Evolutionary conservation across 2,113 vertebrate species (phyloP).

Genomic region (Callorhinus ursinus): DNA sequence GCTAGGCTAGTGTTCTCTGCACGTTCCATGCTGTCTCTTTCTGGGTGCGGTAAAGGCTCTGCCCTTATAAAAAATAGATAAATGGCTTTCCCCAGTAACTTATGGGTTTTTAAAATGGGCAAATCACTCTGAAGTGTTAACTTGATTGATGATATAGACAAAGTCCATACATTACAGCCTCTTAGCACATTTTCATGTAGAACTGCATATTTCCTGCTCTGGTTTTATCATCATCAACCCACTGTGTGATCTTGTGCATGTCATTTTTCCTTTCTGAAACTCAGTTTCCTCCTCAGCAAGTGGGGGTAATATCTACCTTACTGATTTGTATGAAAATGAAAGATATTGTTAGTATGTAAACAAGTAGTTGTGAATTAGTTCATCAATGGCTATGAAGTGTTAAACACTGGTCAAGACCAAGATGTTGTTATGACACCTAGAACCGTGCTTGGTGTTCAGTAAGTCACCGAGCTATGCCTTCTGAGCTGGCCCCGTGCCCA

Average conservation of each 20-base stretch:
- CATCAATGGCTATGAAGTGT: neutral
- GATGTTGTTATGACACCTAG: neutral
- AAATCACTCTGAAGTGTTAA: neutral
- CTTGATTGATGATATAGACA: neutral
- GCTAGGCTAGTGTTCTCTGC: neutral
- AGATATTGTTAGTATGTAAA: neutral
- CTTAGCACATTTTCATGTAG: neutral
- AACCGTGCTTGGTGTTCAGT: neutral
- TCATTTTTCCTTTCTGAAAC: neutral
- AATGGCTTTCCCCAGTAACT: neutral
- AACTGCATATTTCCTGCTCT: neutral
- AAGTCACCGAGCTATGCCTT: neutral
- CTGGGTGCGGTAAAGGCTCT: neutral
- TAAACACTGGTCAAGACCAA: neutral
- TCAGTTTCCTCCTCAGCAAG: slow-evolving; percentile 36
- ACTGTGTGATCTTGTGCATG: neutral
- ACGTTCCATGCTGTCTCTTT: neutral
- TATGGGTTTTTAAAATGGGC: neutral
- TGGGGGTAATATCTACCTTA: neutral
- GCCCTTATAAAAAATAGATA: neutral
- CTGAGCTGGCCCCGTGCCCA: neutral
- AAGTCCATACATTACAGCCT: neutral
- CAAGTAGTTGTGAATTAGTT: neutral
- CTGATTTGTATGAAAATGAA: slow-evolving; percentile 9
- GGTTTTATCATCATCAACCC: neutral